Conservation (phyloP, 2,113 vertebrate genomes). For the Leptocoma aspasia region DNA sequence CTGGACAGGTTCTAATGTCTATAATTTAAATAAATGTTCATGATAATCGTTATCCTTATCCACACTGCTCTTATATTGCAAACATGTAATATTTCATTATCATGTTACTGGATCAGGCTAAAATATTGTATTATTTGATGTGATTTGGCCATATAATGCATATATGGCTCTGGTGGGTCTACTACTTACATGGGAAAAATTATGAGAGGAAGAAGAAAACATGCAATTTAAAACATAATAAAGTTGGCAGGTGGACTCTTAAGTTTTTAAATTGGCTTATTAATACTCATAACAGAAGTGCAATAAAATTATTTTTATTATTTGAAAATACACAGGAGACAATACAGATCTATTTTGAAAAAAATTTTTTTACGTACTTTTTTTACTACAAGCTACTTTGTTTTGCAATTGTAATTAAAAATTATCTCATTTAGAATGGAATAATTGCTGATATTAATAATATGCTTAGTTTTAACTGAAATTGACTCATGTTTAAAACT, state of each 20-base stretch:
- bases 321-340: not conserved
- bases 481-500: not conserved
- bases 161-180: not conserved
- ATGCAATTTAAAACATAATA: not conserved
- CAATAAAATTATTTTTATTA: constrained; percentile 24
- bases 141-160: not conserved
- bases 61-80: not conserved
- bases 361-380: not conserved
- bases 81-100: not conserved
- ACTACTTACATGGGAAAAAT: not conserved
- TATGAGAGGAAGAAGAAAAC: accelerated
- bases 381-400: not conserved
- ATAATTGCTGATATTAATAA: not conserved
- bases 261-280: not conserved
- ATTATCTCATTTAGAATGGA: not conserved
- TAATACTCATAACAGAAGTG: not conserved
- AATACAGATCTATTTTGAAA: not conserved
- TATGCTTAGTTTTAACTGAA: not conserved
- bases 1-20: not conserved
- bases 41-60: not conserved
- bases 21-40: not conserved
- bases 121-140: not conserved
- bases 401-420: not conserved
- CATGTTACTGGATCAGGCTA: not conserved
- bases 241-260: not conserved